Base-by-base conservation (phyloP, 2,113 vertebrate species). In the Mastomys coucha region DNA sequence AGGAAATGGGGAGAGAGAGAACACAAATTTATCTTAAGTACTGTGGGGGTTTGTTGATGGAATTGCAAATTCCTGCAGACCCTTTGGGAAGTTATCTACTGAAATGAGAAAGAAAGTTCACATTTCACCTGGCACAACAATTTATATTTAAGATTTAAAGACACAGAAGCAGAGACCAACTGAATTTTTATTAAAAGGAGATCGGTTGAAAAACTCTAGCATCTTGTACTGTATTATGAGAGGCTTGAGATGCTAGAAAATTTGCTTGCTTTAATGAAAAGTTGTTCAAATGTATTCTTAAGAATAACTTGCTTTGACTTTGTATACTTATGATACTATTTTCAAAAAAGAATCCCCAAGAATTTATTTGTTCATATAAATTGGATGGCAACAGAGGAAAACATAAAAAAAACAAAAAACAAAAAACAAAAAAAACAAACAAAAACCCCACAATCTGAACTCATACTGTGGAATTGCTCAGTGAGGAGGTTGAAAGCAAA, bases 61-160 rank as follows among this genome's bases (percentile, higher is more conserved):
- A 26, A 80, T 1, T 82, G n/a, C 1, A 67, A 49, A 87, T 65
- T 89, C 28, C 67, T 89, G 51, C 39, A 76, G 60, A 53, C 88
- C 20, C 80, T 58, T 58, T 96, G 86, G 63, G 56, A 94, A 93
- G 94, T 39, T 72, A 77, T 63, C 58, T 73, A 53, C 20, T 90
- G 78, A 90, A 87, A n/a, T 86, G 13, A 60, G 69, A 92, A 90
- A 92, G 69, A 58, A 77, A 22, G 11, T 33, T 91, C 7, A 12
- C 10, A 89, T 91, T 80, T 78, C 12, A 72, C 60, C 90, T 78
- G 67, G 84, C 2, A 75, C 39, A 84, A 7, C 0, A 81, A 91
- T 49, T 2, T 36, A 84, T 12, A 28, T 63, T 75, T n/a, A 84
- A 70, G 13, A 22, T 78, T 91, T 13, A 78, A 95, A 94, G 24